Evolutionary conservation across 2,797 vertebrate genomes (phyloP).

Genomic region (Gallirallus australis): DNA sequence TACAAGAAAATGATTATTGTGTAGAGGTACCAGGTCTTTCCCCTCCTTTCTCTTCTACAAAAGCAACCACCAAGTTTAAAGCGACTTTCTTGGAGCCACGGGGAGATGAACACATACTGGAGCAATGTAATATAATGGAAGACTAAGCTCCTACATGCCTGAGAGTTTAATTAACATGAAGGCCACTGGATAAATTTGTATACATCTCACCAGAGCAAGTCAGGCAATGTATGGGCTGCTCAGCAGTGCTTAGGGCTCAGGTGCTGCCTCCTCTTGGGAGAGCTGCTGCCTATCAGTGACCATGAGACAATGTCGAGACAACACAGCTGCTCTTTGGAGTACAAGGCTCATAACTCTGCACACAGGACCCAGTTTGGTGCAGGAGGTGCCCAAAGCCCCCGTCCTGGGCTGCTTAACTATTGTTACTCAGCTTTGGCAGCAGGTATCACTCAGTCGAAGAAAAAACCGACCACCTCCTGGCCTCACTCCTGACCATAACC

Average conservation of each 20-base stretch:
- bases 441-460: not conserved
- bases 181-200: not conserved
- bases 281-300: not conserved
- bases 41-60: not conserved
- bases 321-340: not conserved
- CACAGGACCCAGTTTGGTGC: accelerated
- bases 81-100: not conserved
- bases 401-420: not conserved
- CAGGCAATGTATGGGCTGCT: not conserved
- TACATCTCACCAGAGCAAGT: not conserved
- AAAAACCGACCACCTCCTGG: not conserved
- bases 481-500: not conserved
- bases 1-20: not conserved
- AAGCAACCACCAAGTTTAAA: not conserved
- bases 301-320: not conserved
- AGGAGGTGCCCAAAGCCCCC: not conserved
- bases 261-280: accelerated
- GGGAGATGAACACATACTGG: not conserved
- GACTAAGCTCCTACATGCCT: not conserved
- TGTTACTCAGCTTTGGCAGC: not conserved
- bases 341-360: not conserved
- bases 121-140: not conserved
- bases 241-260: not conserved
- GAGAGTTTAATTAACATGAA: not conserved
- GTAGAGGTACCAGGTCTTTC: accelerated